These are phyloP conservation scores for Druon quercuslanigerum DNA, from an alignment of 1,140 invertebrate genomes.

Conservation along the genomic window DNA sequence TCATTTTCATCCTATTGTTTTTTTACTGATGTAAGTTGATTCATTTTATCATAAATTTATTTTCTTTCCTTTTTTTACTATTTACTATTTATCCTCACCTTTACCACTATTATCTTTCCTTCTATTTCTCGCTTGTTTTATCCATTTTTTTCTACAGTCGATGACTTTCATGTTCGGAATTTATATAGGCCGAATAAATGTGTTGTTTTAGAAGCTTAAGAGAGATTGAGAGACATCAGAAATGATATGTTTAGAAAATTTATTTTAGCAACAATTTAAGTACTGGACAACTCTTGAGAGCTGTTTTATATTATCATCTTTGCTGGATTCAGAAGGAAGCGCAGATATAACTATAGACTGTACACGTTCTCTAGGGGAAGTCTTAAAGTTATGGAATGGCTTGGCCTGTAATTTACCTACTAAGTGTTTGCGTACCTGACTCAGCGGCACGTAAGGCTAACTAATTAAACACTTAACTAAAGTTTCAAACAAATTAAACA, in stretches of 20 bases:
- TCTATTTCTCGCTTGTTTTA: too few species aligned
- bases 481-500: slow-evolving; percentile 67
- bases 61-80: slow-evolving; percentile 23
- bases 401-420: slow-evolving; percentile 67
- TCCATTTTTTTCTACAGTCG: too few species aligned
- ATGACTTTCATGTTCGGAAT: too few species aligned
- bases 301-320: too few species aligned
- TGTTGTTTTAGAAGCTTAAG: too few species aligned
- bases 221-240: too few species aligned
- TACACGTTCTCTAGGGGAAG: slow-evolving; percentile 56
- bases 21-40: slow-evolving; percentile 32
- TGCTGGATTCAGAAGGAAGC: neutral
- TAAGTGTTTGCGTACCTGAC: slow-evolving; percentile 66
- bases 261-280: too few species aligned
- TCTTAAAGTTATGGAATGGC: slow-evolving; percentile 67
- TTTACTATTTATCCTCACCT: neutral
- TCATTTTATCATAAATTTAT: slow-evolving; percentile 33
- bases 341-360: slow-evolving; percentile 53
- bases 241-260: too few species aligned
- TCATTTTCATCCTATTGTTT: slow-evolving; percentile 18
- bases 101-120: too few species aligned
- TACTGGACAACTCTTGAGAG: too few species aligned
- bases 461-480: slow-evolving; percentile 69
- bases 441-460: slow-evolving; percentile 63
- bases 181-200: too few species aligned